Evolutionary conservation across 2,888 invertebrate genomes (phyloP), one percentile per base, ranked within the genome.

Genomic region (Lycophotia porphyrea): DNA sequence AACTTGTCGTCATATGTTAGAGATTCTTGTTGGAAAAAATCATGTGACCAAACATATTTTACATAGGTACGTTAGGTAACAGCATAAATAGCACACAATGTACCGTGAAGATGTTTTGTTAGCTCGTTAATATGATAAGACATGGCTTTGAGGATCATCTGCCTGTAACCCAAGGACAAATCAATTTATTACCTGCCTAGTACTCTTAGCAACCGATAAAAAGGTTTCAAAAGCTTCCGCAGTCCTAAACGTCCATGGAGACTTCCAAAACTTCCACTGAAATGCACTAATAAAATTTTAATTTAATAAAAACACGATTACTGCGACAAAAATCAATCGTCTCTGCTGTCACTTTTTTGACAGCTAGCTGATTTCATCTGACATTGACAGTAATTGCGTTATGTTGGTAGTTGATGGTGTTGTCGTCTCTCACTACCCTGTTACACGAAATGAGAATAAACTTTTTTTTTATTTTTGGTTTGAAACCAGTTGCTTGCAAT

Each of bases 81-180:
- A 76, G 65, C 78, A 49, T 82, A 82, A 82, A 87, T 79, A 90
- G 82, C 80, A 80, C 61, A 76, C 70, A 88, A 90, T 85, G 52
- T 78, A 84, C 89, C 91, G 80, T 90, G 90, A 92, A 91, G 83
- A 84, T 84, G 90, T 91, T 90, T 92, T 94, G 93, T 95, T 95
- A 94, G 91, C 90, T 91, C 92, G 92, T 91, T 90, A 93, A 92
- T 89, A 88, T 80, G 92, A 93, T 93, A 93, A 92, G 89, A 91
- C 89, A 86, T 81, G 78, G 84, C 84, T 88, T 81, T 71, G 84
- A 80, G 72, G 78, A 78, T 84, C 84, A 85, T 87, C 74, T 83
- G 83, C 80, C 60, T 65, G 34, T 47, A 65, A 81, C 72, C 84
- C 92, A 93, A 94, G 93, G 93, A 87, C 92, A 82, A 82, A 88